These are phyloP conservation scores for Entomobrya multifasciata DNA, from an alignment of 2,888 invertebrate species.

Conservation along the genomic window DNA sequence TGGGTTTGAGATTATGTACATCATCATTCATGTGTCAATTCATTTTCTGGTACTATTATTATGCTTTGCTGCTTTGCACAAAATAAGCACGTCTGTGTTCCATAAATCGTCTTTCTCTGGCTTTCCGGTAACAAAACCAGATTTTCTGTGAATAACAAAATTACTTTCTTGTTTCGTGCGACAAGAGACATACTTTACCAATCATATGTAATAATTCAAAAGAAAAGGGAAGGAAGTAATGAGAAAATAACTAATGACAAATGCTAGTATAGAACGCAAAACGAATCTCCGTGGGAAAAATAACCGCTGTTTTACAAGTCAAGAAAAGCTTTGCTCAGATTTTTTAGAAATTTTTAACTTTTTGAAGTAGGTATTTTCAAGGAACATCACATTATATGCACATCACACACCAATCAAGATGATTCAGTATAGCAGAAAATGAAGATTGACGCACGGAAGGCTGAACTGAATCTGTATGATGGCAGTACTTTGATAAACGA, in stretches of 20 bases:
- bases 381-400: slow-evolving; percentile 29
- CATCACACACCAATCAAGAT: not conserved
- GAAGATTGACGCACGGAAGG: too few relatives aligned
- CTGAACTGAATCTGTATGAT: too few relatives aligned
- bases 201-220: not conserved
- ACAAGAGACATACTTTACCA: not conserved
- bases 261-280: too few relatives aligned
- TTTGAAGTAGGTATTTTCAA: not conserved
- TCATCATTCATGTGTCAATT: not conserved
- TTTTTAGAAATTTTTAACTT: not conserved
- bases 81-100: not conserved
- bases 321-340: not conserved
- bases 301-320: too few relatives aligned
- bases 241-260: not conserved
- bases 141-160: not conserved
- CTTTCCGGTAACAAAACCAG: not conserved
- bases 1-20: not conserved
- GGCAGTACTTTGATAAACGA: too few relatives aligned
- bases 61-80: too few relatives aligned
- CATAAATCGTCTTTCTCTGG: not conserved
- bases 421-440: slow-evolving; percentile 4
- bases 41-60: not conserved
- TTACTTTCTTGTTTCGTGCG: not conserved
- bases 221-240: not conserved
- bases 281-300: too few relatives aligned